Conservation (phyloP, 1,140 invertebrate species). For the Trichomalopsis sarcophagae region DNA sequence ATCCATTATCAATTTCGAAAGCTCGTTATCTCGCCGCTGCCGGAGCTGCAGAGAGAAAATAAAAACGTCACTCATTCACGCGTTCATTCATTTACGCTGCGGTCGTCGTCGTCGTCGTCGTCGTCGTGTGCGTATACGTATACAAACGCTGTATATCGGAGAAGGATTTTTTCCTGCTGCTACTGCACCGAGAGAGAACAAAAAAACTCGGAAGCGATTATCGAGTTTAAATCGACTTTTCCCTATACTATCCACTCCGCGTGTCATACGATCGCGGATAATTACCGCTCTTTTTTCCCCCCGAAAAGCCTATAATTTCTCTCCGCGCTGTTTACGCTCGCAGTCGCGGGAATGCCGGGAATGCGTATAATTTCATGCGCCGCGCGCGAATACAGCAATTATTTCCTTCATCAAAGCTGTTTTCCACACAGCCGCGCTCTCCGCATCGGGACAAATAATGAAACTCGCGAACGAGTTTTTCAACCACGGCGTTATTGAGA, state of each 20-base stretch:
- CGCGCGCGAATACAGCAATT: neutral
- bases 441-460: no score
- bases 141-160: no score
- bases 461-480: neutral
- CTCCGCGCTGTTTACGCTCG: neutral
- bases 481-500: neutral
- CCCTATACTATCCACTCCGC: no score
- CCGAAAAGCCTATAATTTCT: neutral
- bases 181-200: no score
- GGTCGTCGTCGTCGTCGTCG: no score
- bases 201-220: no score
- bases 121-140: no score
- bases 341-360: neutral
- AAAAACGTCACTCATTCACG: neutral
- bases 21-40: neutral
- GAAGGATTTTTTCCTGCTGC: no score
- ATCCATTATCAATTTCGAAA: slow-evolving; percentile 1
- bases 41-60: neutral
- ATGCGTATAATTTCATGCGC: no score
- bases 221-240: no score
- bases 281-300: neutral
- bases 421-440: no score
- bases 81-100: neutral
- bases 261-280: neutral
- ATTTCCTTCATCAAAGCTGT: neutral